Evolutionary conservation across 53 echinoderm and acorn worm genomes (phyloP).

Genomic region (Mesocentrotus franciscanus): DNA sequence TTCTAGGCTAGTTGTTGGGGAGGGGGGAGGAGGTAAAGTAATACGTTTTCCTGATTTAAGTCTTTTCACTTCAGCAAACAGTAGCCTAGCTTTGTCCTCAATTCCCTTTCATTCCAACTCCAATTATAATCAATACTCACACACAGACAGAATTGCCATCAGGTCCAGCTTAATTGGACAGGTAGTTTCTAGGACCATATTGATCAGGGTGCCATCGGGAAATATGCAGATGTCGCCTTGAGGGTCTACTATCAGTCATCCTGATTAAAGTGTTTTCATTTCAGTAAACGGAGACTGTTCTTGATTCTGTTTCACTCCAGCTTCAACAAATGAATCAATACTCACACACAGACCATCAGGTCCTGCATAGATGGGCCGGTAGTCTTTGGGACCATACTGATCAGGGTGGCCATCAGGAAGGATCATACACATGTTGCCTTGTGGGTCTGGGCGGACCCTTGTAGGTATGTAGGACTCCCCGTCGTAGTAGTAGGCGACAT

Average conservation of each 20-base stretch:
- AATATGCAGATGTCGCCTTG: background rate
- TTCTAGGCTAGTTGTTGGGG: background rate
- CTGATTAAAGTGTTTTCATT: background rate
- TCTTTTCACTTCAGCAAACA: background rate
- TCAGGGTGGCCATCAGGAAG: slow-evolving; percentile 53
- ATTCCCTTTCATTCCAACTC: background rate
- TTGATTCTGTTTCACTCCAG: background rate
- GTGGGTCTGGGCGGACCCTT: background rate
- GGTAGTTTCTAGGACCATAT: background rate
- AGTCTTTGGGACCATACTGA: background rate
- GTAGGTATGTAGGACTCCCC: slow-evolving; percentile 24
- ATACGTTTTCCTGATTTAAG: no score
- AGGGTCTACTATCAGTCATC: no score
- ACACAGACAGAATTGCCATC: background rate
- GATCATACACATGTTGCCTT: slow-evolving; percentile 40
- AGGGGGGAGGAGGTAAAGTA: background rate
- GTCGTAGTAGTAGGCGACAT: slow-evolving; percentile 44
- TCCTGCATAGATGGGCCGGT: background rate
- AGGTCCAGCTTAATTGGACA: background rate
- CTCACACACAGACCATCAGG: slow-evolving; percentile 3
- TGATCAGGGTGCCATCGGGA: slow-evolving; percentile 34
- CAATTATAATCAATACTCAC: background rate
- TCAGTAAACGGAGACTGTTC: background rate
- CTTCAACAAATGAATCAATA: background rate
- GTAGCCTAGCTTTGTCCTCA: background rate